phyloP scores from a whole-genome alignment of 2,888 invertebrate genomes.

The Luffia ferchaultella region DNA sequence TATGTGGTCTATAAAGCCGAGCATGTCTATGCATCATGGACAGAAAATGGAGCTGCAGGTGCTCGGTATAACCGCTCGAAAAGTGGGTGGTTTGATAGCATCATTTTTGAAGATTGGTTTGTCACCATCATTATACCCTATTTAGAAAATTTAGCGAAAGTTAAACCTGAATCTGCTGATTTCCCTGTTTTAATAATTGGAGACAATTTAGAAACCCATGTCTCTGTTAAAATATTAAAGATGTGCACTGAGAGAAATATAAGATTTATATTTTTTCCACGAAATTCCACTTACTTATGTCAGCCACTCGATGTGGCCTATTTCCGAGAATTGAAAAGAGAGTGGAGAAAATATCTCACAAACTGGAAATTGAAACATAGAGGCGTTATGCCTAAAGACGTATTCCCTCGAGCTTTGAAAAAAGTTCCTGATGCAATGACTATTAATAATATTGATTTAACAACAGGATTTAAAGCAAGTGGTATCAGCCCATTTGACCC shows the following conservation, averaged over 20 bases:
- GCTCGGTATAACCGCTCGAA: slow-evolving; percentile 8
- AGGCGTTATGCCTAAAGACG: slow-evolving; percentile 3
- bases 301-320: slow-evolving; percentile 24
- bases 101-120: slow-evolving; percentile 14
- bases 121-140: slow-evolving; percentile 6
- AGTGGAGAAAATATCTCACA: slow-evolving; percentile 7
- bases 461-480: not conserved
- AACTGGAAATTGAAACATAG: slow-evolving; percentile 3
- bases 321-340: slow-evolving; percentile 21
- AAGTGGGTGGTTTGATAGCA: slow-evolving; percentile 11
- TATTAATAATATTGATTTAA: too few species aligned
- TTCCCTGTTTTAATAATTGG: too few species aligned
- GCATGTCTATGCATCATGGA: slow-evolving; percentile 10
- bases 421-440: not conserved
- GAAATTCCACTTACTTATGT: slow-evolving; percentile 21
- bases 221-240: slow-evolving; percentile 18
- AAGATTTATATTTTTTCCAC: slow-evolving; percentile 21
- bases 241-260: slow-evolving; percentile 23
- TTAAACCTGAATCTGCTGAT: too few species aligned
- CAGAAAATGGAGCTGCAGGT: slow-evolving; percentile 7
- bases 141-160: too few species aligned
- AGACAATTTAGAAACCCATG: slow-evolving; percentile 24
- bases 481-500: slow-evolving; percentile 13
- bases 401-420: not conserved
- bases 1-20: slow-evolving; percentile 9